A percentile compares a stretch with the other conserved stretches of the same genome.
Conservation (phyloP, 2,797 vertebrate genomes). For the Notamacropus eugenii region DNA sequence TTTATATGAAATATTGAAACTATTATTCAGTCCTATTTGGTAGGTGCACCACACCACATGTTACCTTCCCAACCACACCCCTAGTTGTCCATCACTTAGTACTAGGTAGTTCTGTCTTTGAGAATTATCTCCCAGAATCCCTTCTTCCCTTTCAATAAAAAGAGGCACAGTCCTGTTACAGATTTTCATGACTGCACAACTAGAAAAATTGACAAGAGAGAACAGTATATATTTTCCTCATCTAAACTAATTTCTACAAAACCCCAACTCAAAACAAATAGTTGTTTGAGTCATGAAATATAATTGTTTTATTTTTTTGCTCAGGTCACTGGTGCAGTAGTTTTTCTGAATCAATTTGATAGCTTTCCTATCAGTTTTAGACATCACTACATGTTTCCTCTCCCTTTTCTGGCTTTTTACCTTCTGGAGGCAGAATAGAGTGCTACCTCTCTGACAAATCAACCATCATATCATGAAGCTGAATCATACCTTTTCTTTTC, state of each 20-base stretch:
- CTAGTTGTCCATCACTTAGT: slow-evolving; percentile 49
- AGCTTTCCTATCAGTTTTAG: slow-evolving; percentile 9
- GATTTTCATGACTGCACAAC: background rate
- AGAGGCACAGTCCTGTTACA: slow-evolving; percentile 41
- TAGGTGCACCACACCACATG: background rate
- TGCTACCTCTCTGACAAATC: background rate
- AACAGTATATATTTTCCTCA: background rate
- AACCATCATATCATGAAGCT: background rate
- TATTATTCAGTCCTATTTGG: slow-evolving; percentile 8
- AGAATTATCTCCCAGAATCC: slow-evolving; percentile 33
- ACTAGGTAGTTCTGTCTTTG: slow-evolving; percentile 53
- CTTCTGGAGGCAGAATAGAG: slow-evolving; percentile 45
- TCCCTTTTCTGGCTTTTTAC: slow-evolving; percentile 12
- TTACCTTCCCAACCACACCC: background rate
- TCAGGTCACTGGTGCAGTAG: background rate
- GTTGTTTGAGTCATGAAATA: slow-evolving; percentile 42
- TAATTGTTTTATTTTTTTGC: slow-evolving; percentile 21
- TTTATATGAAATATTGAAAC: slow-evolving; percentile 50
- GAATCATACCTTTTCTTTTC: background rate
- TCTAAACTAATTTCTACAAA: slow-evolving; percentile 73
- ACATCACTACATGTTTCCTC: background rate
- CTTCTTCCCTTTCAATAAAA: slow-evolving; percentile 19
- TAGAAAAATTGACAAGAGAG: slow-evolving; percentile 29
- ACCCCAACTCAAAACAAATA: slow-evolving; percentile 61
- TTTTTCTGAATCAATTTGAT: background rate